Percentiles rank a stretch among this genome's conserved stretches.
These are phyloP conservation scores for Spondyliosoma cantharus DNA, from an alignment of 2,797 vertebrate species.

Conservation along the genomic window DNA sequence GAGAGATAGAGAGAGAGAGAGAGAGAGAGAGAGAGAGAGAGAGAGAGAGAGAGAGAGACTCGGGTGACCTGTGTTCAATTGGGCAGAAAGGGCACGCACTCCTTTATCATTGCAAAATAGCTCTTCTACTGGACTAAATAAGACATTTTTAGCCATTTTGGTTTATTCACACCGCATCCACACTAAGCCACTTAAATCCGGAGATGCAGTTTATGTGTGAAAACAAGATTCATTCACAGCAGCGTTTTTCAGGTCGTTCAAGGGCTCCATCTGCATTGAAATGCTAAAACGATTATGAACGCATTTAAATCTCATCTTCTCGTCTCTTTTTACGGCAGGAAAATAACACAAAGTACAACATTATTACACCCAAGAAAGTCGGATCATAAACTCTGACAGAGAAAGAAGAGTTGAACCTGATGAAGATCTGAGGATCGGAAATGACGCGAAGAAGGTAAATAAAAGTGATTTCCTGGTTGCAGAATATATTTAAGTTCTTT, in stretches of 20 bases:
- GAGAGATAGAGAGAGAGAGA: conserved; percentile 30
- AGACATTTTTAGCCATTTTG: background rate
- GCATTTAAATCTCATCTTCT: background rate
- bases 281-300: background rate
- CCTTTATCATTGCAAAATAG: conserved; percentile 18
- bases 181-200: background rate
- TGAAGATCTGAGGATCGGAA: background rate
- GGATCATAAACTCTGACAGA: background rate
- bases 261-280: background rate
- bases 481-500: background rate
- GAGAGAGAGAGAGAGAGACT: conserved; percentile 8
- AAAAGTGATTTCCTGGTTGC: background rate
- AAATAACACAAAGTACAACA: background rate
- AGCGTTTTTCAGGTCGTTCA: background rate
- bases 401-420: background rate
- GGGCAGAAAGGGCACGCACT: conserved; percentile 23
- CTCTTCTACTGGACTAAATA: background rate
- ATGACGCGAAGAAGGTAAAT: background rate
- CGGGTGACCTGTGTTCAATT: conserved; percentile 46
- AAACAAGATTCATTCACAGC: background rate
- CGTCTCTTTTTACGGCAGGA: background rate
- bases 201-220: conserved; percentile 3
- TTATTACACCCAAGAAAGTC: background rate
- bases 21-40: conserved; percentile 25
- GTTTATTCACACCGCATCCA: conserved; percentile 11